These are phyloP conservation scores for Eonycteris spelaea DNA, from an alignment of 2,113 vertebrate species.

Conservation along the genomic window DNA sequence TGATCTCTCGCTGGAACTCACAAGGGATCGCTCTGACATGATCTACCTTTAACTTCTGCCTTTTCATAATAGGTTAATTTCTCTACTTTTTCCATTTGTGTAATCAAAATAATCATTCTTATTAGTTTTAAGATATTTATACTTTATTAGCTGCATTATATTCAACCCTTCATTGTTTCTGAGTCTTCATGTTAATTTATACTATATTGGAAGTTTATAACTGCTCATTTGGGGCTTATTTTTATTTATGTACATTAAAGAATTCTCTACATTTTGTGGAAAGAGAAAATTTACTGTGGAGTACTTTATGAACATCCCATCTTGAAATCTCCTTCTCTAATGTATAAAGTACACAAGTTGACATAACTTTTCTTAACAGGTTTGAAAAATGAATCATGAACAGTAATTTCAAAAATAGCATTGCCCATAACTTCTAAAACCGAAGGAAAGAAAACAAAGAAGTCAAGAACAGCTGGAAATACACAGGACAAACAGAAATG, in stretches of 20 bases:
- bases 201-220: neutral
- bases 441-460: neutral
- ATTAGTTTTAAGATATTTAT: neutral
- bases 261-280: neutral
- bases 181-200: neutral
- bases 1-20: neutral
- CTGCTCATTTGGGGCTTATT: neutral
- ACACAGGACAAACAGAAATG: neutral
- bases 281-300: neutral
- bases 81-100: neutral
- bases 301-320: neutral
- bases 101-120: neutral
- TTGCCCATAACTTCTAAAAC: neutral
- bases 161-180: neutral
- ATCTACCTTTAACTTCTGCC: neutral
- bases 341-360: neutral
- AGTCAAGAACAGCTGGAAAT: conserved; percentile 32
- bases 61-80: neutral
- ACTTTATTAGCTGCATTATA: neutral
- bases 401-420: conserved; percentile 41
- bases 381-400: conserved; percentile 37
- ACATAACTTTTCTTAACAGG: conserved; percentile 19
- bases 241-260: conserved; percentile 39
- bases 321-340: conserved; percentile 28
- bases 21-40: neutral